Evolutionary conservation across 1,140 invertebrate genomes (phyloP).

Genomic region (Periplaneta americana): DNA sequence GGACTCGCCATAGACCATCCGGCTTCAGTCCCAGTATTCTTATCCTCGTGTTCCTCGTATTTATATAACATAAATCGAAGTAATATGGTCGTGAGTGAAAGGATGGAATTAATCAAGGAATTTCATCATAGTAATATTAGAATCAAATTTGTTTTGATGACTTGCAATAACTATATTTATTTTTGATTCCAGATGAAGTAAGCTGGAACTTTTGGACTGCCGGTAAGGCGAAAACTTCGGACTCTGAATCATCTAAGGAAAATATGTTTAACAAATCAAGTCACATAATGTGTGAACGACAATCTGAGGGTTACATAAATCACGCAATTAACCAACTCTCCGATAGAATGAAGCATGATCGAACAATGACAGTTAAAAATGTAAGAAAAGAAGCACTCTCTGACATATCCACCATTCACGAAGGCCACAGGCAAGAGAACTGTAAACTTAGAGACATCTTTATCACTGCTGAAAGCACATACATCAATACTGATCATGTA

Average conservation of each 20-base stretch:
- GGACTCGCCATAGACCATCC: not conserved
- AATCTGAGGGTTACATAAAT: too few species aligned
- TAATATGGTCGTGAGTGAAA: too few species aligned
- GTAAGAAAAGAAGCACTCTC: not conserved
- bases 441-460: too few species aligned
- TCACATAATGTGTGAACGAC: not conserved
- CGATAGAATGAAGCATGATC: not conserved
- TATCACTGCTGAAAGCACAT: too few species aligned
- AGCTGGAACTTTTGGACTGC: not conserved
- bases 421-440: too few species aligned
- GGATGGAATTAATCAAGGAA: not conserved
- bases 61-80: too few species aligned
- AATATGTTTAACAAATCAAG: not conserved
- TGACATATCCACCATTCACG: not conserved
- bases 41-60: too few species aligned
- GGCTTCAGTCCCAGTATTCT: too few species aligned
- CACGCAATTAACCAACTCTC: too few species aligned
- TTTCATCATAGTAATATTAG: not conserved
- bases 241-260: not conserved
- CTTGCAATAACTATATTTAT: not conserved
- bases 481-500: too few species aligned
- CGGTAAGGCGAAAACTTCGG: not conserved
- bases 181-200: not conserved
- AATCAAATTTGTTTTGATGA: too few species aligned
- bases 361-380: not conserved